Base-by-base conservation (phyloP, 2,888 invertebrate genomes). In the Lagria hirta region DNA sequence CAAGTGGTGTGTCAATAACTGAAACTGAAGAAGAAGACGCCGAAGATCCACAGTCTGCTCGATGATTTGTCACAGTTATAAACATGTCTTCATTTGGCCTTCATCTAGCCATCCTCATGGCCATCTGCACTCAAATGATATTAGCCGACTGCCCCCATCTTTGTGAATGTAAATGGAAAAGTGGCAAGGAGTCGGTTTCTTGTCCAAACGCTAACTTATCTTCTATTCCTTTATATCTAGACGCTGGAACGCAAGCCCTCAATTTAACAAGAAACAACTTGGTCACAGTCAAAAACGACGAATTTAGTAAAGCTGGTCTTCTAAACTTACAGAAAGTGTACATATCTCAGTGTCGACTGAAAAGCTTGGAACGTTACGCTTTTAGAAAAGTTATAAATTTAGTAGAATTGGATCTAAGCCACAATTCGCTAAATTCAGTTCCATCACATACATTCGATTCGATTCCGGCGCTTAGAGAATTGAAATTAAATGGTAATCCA, bases 131-230 rank as follows among this genome's bases (percentile, higher is more conserved):
- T 60, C 72, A 75, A 62, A 63, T 66, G 53, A 54, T 68, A 15
- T 61, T 73, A 53, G 80, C 81, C 63, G 83, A 83, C 60, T 87
- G 87, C 67, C 86, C 86, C 35, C 77, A 78, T 49, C 76, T 82
- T 58, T 91, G 90, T 74, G 87, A 88, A 72, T 90, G 90, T 77
- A 88, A 88, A 73, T 91, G 90, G 90, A 86, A 86, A 70, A 84
- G 83, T 66, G 89, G 89, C 61, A 90, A 90, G 71, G 88, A 89
- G 73, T 85, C 88, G 32, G 89, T 88, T 42, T 75, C 86, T 60
- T 91, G 90, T 73, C 78, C 81, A 58, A 83, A 82, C 68, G 85
- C 85, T 47, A 86, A 85, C 66, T 78, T 89, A 58, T 79, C 82
- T 57, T 76, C 79, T 61, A 80, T 90, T 56, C 90, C 90, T 18